Base-by-base conservation (phyloP, 2,113 vertebrate species). In the Plectropomus leopardus region DNA sequence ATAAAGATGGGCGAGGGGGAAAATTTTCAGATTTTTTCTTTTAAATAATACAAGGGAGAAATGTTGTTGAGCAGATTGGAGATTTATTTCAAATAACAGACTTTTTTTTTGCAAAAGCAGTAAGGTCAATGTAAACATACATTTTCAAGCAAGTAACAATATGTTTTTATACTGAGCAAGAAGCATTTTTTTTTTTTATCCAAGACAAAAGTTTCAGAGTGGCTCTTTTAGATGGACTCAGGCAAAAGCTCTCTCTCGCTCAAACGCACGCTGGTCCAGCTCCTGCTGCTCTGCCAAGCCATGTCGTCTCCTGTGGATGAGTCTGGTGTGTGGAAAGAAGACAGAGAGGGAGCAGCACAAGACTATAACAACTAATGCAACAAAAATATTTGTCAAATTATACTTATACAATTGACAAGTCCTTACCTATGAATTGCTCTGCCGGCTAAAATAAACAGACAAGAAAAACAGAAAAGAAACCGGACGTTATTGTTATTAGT, bases 301-400 rank as follows among this genome's bases (percentile, higher is more conserved):
- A 0, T 4, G 1, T 3, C 0, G 7, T 34, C 2, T 0, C 1
- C 13, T 8, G 0, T 0, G 11, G 17, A 71, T 0, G 0, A 40
- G 1, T 3, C 71, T 73, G 57, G 19, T n/a, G 32, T n/a, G n/a
- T 30, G 23, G 47, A 51, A 23, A 28, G 58, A 72, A 3, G 0
- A 72, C 19, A 7, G 1, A 8, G 10, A 60, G 42, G 36, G 30
- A 26, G 50, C n/a, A 50, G 15, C 44, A 60, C 15, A 47, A 48
- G 15, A 60, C 19, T 13, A 23, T n/a, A 5, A 28, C 40, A 58
- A 32, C 13, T 47, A 47, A n/a, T 1, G 0, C 40, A 59, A 23
- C 14, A 55, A 70, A 24, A 45, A 6, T 4, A 3, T 11, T 42
- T 44, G 3, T 70, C 6, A 26, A 54, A 47, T 28, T n/a, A 32